These are phyloP conservation scores for Coregonus ussuriensis DNA, from an alignment of 2,797 vertebrate species.

Conservation along the genomic window DNA sequence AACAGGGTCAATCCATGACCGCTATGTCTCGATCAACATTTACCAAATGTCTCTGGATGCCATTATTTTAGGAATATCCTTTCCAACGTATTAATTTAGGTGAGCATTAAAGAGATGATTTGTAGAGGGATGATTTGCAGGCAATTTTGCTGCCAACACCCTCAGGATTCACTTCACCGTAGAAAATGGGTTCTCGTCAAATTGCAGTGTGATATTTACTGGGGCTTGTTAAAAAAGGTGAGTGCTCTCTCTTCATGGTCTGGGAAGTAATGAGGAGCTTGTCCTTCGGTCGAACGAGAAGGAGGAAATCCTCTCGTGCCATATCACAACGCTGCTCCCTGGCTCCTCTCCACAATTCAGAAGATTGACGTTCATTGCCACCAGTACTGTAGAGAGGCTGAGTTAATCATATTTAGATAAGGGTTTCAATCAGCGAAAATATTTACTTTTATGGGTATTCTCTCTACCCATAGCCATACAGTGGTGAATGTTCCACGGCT, in stretches of 20 bases:
- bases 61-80: neutral
- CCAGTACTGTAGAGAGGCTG: slow-evolving; percentile 34
- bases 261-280: slow-evolving; percentile 42
- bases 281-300: slow-evolving; percentile 16
- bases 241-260: slow-evolving; percentile 37
- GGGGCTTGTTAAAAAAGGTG: slow-evolving; percentile 49
- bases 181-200: slow-evolving; percentile 38
- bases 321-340: slow-evolving; percentile 32
- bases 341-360: slow-evolving; percentile 36
- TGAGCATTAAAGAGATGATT: slow-evolving; percentile 11
- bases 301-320: slow-evolving; percentile 26
- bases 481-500: slow-evolving; percentile 27
- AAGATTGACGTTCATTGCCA: slow-evolving; percentile 45
- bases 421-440: slow-evolving; percentile 38
- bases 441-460: slow-evolving; percentile 44
- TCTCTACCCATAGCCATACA: slow-evolving; percentile 17
- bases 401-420: slow-evolving; percentile 60
- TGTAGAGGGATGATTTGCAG: slow-evolving; percentile 23
- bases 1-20: slow-evolving; percentile 21
- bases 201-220: slow-evolving; percentile 54
- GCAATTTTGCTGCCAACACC: slow-evolving; percentile 15
- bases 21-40: slow-evolving; percentile 18
- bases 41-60: slow-evolving; percentile 19
- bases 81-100: neutral
- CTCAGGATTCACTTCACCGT: slow-evolving; percentile 17